Evolutionary conservation across 2,888 invertebrate genomes (phyloP).

Genomic region (Megalurothrips usitatus): DNA sequence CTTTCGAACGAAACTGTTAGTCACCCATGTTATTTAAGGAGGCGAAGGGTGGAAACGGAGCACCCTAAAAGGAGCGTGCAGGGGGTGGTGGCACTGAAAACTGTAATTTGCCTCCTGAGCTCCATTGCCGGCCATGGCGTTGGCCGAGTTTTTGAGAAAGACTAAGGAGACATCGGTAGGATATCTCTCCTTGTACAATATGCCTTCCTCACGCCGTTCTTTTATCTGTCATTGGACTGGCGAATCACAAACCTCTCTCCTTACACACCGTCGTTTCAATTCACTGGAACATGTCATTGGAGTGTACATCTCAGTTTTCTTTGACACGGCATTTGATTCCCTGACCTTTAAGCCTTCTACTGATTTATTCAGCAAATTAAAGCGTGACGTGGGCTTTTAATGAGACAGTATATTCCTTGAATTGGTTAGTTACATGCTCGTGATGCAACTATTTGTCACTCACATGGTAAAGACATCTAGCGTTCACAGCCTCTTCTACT

Average conservation of each 20-base stretch:
- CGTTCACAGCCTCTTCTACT: not conserved
- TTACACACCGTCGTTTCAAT: not conserved
- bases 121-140: not conserved
- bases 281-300: not conserved
- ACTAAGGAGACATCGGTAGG: not conserved
- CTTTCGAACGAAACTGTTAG: not conserved
- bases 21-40: not conserved
- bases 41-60: not conserved
- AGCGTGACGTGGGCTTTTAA: not conserved
- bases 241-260: not conserved
- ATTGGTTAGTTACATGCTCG: not conserved
- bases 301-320: not conserved
- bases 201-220: not conserved
- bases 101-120: too few relatives aligned
- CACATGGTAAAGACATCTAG: not conserved
- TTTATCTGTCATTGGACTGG: not conserved
- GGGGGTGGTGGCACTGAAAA: too few relatives aligned
- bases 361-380: slow-evolving; percentile 32
- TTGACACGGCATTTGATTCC: slow-evolving; percentile 25
- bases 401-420: not conserved
- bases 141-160: not conserved
- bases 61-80: not conserved
- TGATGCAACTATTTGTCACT: not conserved
- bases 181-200: not conserved
- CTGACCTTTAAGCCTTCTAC: slow-evolving; percentile 32